Evolutionary conservation across 2,797 vertebrate species (phyloP), one percentile per base, ranked within the genome.

Genomic region (Scyliorhinus canicula): DNA sequence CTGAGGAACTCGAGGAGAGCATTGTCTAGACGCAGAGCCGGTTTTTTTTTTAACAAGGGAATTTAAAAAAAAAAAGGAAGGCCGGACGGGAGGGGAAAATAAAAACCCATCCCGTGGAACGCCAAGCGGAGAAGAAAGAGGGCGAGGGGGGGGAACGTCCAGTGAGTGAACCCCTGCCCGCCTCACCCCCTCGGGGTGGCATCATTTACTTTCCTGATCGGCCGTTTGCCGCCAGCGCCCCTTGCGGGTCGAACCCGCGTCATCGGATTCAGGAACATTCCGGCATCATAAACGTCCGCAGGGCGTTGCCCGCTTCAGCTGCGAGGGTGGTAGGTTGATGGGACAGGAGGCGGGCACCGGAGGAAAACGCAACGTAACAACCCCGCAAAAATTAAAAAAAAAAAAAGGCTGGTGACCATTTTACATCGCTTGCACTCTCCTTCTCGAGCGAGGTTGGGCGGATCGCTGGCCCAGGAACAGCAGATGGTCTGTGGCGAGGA

Each of bases 1-100:
- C 96, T 0, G 97, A 97, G 85, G 96, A 97, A 90, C 96, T 97
- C 95, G 98, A 98, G 95, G 98, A 98, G 95, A 98, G 97, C 0
- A 97, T 98, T 95, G 97, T 97, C 95, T 96, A 97, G 95, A 35
- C 8, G 8, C 7, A 35, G 9, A 35, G 7, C 1, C 28, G 28
- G n/a, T n/a, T n/a, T n/a, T n/a, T n/a, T n/a, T 24, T 6, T 6
- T 4, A 26, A 69, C 24, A 67, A 67, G 65, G 6, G n/a, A n/a
- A n/a, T n/a, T n/a, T n/a, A 35, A n/a, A 40, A 35, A n/a, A 52
- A 31, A 52, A 7, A 12, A 52, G 55, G 55, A 21, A 1, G 12
- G 50, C 26, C 9, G 44, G 31, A 8, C 55, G 44, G 47, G 65
- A 7, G 2, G 11, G 0, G 3, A 63, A 16, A 63, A 63, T 2